Evolutionary conservation across 2,888 invertebrate species (phyloP), one percentile per base, ranked within the genome.

Genomic region (Pomacea canaliculata): DNA sequence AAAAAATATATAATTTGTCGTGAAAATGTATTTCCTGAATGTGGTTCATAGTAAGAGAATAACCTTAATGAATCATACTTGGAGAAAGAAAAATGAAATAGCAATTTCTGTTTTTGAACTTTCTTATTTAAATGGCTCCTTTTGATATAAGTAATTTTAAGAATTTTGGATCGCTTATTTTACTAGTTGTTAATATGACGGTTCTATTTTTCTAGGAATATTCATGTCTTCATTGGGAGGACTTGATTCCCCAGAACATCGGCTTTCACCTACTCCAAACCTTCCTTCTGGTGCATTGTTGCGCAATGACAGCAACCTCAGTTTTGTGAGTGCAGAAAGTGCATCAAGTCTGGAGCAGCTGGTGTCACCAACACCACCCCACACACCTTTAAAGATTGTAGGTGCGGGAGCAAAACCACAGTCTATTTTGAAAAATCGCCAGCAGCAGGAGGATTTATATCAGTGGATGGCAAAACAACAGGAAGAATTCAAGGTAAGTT

Each of bases 401-500:
- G 75, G 78, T 13, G 75, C 80, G 68, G 80, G 77, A 46, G 76
- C 73, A 2, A 80, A 79, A 59, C 78, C 78, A 49, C 62, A 49
- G 70, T 83, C 82, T n/a, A 81, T 80, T 71, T 65, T 82, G 68
- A 80, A 83, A 70, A 82, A 81, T 72, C 75, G 77, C 68, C 78
- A 71, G 37, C 73, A 74, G 69, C 74, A 74, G 27, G 60, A 72
- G 71, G 97, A 97, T 91, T 92, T 98, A 67, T 97, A 98, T 73
- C 84, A 87, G 85, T 98, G 97, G 97, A 97, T 98, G 97, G 96
- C 96, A 2, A 95, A 96, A 85, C 97, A 97, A 86, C 96, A 96
- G 84, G 93, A 93, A 80, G 92, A 92, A 1, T 83, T 85, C 60
- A 76, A 74, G 74, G 66, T 75, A 37, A 63, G 12, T 19, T 63